Percentiles rank a stretch among this genome's conserved stretches.
Evolutionary conservation across 1,140 invertebrate species (phyloP).

Genomic region (Drosophila sechellia): DNA sequence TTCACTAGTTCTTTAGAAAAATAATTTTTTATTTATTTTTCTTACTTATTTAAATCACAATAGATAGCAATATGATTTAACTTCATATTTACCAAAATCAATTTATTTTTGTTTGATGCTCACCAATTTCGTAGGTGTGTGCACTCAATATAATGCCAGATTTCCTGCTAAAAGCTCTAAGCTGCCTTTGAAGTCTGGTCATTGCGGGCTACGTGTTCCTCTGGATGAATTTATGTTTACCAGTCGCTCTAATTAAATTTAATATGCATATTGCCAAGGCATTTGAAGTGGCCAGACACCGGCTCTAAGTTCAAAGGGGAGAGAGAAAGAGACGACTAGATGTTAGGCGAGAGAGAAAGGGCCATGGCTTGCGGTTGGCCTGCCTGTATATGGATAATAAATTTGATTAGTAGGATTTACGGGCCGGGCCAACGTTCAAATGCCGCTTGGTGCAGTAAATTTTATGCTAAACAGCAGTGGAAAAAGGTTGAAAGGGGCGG

Average conservation of each 20-base stretch:
- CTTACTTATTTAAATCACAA: too few species aligned
- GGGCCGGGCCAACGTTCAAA: constrained; percentile 71
- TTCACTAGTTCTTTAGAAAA: too few species aligned
- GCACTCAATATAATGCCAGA: not conserved
- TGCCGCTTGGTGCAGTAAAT: constrained; percentile 76
- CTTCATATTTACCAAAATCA: not conserved
- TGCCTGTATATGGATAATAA: constrained; percentile 67
- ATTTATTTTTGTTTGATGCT: not conserved
- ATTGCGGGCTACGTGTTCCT: constrained; percentile 17
- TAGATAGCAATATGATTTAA: not conserved
- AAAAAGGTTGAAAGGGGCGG: constrained; percentile 10
- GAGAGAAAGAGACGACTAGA: not conserved
- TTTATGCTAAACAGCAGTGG: constrained; percentile 72
- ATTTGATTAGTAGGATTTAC: constrained; percentile 82
- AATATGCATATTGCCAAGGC: constrained; percentile 77
- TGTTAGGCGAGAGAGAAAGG: not conserved
- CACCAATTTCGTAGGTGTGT: not conserved
- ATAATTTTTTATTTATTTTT: too few species aligned
- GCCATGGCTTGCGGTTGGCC: constrained; percentile 49
- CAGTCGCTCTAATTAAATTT: constrained; percentile 78
- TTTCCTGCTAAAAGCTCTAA: not conserved
- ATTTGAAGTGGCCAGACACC: constrained; percentile 62
- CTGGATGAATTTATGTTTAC: constrained; percentile 76
- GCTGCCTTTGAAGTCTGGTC: constrained; percentile 32
- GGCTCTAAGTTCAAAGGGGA: constrained; percentile 19